Percentiles rank a stretch among this genome's conserved stretches.
phyloP scores from a whole-genome alignment of 1,140 invertebrate species.

The Steinernema feltiae region DNA sequence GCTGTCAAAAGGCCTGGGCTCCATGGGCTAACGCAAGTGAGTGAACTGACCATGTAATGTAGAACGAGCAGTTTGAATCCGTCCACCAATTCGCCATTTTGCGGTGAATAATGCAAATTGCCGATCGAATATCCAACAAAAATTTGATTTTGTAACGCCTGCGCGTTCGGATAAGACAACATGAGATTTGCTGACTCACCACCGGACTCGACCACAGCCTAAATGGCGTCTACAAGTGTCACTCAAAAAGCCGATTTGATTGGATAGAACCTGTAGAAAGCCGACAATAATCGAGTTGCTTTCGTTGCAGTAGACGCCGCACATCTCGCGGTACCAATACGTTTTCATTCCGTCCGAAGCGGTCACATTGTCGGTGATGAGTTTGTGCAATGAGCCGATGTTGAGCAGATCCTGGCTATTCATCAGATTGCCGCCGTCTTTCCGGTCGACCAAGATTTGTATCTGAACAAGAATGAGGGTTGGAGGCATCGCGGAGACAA shows the following conservation, averaged over 20 bases:
- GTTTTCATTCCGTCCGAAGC: slow-evolving; percentile 25
- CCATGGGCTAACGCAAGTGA: background rate
- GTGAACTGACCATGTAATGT: slow-evolving; percentile 50
- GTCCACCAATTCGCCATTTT: slow-evolving; percentile 29
- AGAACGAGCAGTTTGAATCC: slow-evolving; percentile 47
- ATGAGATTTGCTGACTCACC: slow-evolving; percentile 26
- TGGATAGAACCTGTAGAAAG: slow-evolving; percentile 44
- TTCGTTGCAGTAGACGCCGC: slow-evolving; percentile 54
- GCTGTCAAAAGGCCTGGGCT: background rate
- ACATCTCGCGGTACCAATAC: slow-evolving; percentile 42
- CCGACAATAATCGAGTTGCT: slow-evolving; percentile 48
- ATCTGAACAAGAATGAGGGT: slow-evolving; percentile 48
- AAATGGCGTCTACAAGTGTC: background rate
- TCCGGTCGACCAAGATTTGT: slow-evolving; percentile 53
- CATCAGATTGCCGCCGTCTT: slow-evolving; percentile 44
- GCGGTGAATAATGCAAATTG: slow-evolving; percentile 20
- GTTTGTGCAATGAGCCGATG: slow-evolving; percentile 41
- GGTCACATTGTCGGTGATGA: slow-evolving; percentile 44
- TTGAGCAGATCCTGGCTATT: slow-evolving; percentile 39
- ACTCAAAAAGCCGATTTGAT: slow-evolving; percentile 15
- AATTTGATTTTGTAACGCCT: slow-evolving; percentile 42
- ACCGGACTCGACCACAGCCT: slow-evolving; percentile 38
- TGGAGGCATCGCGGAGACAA: no score
- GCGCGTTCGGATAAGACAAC: slow-evolving; percentile 46
- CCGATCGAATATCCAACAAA: slow-evolving; percentile 47